Conservation (phyloP, 2,888 invertebrate species). For the Encarsia formosa region DNA sequence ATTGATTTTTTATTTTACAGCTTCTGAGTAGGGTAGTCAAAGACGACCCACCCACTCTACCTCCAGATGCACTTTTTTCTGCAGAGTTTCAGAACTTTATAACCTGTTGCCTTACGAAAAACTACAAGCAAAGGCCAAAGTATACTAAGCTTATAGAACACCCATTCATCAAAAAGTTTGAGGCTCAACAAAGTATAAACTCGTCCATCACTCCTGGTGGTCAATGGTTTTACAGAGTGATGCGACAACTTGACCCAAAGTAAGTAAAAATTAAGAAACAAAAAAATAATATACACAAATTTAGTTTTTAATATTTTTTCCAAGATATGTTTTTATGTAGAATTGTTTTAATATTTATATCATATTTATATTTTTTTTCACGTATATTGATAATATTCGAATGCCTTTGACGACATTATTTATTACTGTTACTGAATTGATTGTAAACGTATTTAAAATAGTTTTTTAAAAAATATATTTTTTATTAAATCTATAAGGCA, state of each 20-base stretch:
- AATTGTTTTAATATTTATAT: constrained; percentile 22
- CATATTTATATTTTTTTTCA: constrained; percentile 11
- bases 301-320: too few species aligned
- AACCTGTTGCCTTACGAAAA: constrained; percentile 87
- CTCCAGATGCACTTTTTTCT: constrained; percentile 72
- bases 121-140: constrained; percentile 89
- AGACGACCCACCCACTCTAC: constrained; percentile 83
- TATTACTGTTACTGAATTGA: constrained; percentile 17
- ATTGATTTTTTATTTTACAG: too few species aligned
- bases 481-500: constrained; percentile 37
- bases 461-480: constrained; percentile 2
- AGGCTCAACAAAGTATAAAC: constrained; percentile 45
- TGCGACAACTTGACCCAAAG: constrained; percentile 54
- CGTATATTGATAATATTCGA: constrained; percentile 14
- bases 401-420: constrained; percentile 20
- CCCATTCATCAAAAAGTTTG: constrained; percentile 79
- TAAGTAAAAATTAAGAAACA: constrained; percentile 34
- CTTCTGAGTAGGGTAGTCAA: constrained; percentile 67
- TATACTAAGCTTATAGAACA: constrained; percentile 87
- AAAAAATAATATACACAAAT: too few species aligned
- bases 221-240: constrained; percentile 73
- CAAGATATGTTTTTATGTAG: constrained; percentile 26
- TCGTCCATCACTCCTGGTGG: constrained; percentile 40
- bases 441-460: constrained; percentile 23
- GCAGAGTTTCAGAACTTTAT: constrained; percentile 88